These are phyloP conservation scores for Plagodis dolabraria DNA, from an alignment of 2,888 invertebrate genomes.

Conservation along the genomic window DNA sequence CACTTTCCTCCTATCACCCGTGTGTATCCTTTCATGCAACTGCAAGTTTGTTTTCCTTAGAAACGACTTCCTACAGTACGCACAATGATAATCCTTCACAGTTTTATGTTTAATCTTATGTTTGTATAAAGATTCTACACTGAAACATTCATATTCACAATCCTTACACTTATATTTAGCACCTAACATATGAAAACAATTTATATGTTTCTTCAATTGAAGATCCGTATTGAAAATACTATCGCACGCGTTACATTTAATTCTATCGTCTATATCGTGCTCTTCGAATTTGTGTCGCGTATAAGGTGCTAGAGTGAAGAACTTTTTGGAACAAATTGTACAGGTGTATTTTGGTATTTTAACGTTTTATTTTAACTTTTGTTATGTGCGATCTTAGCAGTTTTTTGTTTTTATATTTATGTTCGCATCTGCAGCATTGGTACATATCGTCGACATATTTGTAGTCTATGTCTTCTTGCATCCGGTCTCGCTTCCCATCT, in stretches of 20 bases:
- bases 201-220: constrained; percentile 59
- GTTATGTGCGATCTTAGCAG: neutral
- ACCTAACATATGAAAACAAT: constrained; percentile 71
- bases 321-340: neutral
- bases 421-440: constrained; percentile 10
- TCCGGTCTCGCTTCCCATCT: neutral
- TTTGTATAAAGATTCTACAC: neutral
- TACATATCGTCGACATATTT: neutral
- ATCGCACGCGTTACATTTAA: constrained; percentile 70
- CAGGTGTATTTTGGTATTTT: neutral
- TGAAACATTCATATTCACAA: constrained; percentile 67
- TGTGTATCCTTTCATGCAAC: constrained; percentile 70
- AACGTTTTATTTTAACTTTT: neutral
- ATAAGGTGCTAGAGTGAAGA: neutral
- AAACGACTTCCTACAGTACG: constrained; percentile 74
- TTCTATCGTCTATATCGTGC: constrained; percentile 65
- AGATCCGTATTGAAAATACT: constrained; percentile 59
- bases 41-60: constrained; percentile 57
- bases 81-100: constrained; percentile 68
- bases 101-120: constrained; percentile 5
- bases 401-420: neutral
- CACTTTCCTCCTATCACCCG: constrained; percentile 67
- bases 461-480: constrained; percentile 2
- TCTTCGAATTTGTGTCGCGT: constrained; percentile 56
- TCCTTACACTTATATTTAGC: constrained; percentile 60